Evolutionary conservation across 2,797 vertebrate species (phyloP).

Genomic region (Thaleichthys pacificus): DNA sequence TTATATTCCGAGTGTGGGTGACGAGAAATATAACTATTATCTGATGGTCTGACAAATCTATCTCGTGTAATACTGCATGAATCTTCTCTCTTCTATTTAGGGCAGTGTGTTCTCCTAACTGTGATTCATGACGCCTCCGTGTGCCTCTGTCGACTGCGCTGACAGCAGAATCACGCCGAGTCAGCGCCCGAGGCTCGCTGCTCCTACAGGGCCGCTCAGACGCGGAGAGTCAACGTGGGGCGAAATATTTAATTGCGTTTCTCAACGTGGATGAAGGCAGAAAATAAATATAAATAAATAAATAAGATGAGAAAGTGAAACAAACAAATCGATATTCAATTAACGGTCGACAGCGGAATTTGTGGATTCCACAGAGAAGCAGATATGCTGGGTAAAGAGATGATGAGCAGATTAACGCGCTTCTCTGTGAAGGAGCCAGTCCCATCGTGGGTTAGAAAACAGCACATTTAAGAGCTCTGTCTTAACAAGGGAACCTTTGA

Average conservation of each 20-base stretch:
- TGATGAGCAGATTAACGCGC: constrained; percentile 57
- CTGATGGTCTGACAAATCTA: too few species aligned
- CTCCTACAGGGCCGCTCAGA: background rate
- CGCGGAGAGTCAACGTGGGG: background rate
- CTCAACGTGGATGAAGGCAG: constrained; percentile 22
- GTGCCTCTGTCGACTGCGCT: background rate
- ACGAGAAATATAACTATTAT: too few species aligned
- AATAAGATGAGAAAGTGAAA: constrained; percentile 29
- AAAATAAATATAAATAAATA: background rate
- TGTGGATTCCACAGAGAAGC: constrained; percentile 36
- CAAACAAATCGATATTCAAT: constrained; percentile 74
- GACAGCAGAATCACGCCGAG: background rate
- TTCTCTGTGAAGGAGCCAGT: constrained; percentile 35
- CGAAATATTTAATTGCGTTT: constrained; percentile 57
- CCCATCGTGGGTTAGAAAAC: constrained; percentile 33
- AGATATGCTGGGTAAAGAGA: constrained; percentile 32
- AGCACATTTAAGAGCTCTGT: constrained; percentile 41
- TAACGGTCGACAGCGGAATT: constrained; percentile 48
- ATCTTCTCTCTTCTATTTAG: too few species aligned
- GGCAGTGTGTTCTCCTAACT: background rate
- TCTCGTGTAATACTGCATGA: too few species aligned
- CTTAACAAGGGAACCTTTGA: constrained; percentile 51
- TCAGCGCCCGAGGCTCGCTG: background rate
- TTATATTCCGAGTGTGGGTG: too few species aligned
- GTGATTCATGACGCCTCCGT: background rate